Percentiles rank a stretch among this genome's conserved stretches.
These are phyloP conservation scores for Nebria salina DNA, from an alignment of 2,888 invertebrate species.

Conservation along the genomic window DNA sequence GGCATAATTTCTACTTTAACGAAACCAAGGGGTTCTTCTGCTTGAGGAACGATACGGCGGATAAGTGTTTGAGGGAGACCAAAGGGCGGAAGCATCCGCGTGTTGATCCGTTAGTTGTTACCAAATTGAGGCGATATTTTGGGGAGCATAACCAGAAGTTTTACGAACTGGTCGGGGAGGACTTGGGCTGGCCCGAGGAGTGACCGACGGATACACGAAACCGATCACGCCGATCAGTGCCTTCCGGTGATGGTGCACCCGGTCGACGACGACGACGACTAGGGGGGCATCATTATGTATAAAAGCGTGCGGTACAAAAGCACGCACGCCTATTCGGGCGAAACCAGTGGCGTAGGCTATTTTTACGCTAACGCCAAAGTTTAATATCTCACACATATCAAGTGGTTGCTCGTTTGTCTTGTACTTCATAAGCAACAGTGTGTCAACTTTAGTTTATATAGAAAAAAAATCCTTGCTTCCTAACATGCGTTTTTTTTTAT, in stretches of 20 bases:
- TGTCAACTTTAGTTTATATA: too few species aligned
- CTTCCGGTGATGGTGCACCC: constrained; percentile 30
- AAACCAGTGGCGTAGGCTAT: constrained; percentile 23
- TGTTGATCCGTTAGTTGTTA: constrained; percentile 81
- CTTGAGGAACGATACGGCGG: constrained; percentile 82
- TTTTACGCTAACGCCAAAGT: neutral
- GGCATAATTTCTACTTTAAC: constrained; percentile 95
- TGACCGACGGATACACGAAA: constrained; percentile 58
- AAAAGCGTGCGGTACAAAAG: constrained; percentile 18
- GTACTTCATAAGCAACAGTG: neutral
- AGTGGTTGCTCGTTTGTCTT: neutral
- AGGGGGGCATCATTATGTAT: neutral
- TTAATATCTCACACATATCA: constrained; percentile 11
- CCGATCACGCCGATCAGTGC: constrained; percentile 46
- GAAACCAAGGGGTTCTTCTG: constrained; percentile 97
- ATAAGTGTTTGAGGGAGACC: constrained; percentile 86
- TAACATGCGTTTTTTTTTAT: too few species aligned
- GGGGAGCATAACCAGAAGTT: constrained; percentile 91
- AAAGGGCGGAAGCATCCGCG: constrained; percentile 85
- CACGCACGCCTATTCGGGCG: constrained; percentile 15
- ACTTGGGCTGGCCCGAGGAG: constrained; percentile 94
- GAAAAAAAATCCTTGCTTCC: too few species aligned
- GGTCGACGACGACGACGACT: neutral
- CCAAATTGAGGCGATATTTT: constrained; percentile 85
- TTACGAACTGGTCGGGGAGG: constrained; percentile 91